Evolutionary conservation across 2,888 invertebrate genomes (phyloP), one percentile per base, ranked within the genome.

Genomic region (Anoplius nigerrimus): DNA sequence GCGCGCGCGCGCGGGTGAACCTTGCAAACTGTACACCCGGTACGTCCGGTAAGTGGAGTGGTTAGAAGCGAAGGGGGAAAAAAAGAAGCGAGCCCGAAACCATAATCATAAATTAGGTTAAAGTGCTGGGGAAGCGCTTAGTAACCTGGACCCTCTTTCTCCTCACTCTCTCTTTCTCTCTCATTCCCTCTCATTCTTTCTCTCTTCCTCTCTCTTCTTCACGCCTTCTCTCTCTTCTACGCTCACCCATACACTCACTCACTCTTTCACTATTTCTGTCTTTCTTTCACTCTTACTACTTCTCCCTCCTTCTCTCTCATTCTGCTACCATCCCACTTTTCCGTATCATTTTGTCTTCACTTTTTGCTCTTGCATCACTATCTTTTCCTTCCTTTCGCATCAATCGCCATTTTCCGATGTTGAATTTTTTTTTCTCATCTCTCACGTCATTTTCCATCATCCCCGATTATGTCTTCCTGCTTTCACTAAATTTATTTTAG

Each of bases 41-140:
- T 68, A 70, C 68, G 54, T 67, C 74, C 70, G 73, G 75, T 67
- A 70, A 71, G 69, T 71, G 62, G 72, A 71, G 61, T 76, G 75
- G 65, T 69, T 71, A 48, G 60, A 60, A 66, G 62, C 55, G 22
- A 21, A 56, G 65, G 18, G 43, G 21, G 20, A 11, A 34, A 24
- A 62, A 16, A 34, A 16, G 18, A 42, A 56, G 52, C 63, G 42
- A 55, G 34, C 61, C 59, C 54, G 59, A 74, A 72, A 76, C 74
- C 79, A 80, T 80, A 79, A 81, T 81, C 78, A 75, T 82, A 82
- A 81, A 81, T 80, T 79, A 81, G 72, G 75, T 77, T 79, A 78
- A 82, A 81, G 82, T 81, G 79, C 78, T 74, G 71, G 74, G 68
- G 74, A 78, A 80, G 78, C 79, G 79, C 77, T 84, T 84, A 82